Evolutionary conservation across 2,113 vertebrate genomes (phyloP).

Genomic region (Alaudala cheleensis): DNA sequence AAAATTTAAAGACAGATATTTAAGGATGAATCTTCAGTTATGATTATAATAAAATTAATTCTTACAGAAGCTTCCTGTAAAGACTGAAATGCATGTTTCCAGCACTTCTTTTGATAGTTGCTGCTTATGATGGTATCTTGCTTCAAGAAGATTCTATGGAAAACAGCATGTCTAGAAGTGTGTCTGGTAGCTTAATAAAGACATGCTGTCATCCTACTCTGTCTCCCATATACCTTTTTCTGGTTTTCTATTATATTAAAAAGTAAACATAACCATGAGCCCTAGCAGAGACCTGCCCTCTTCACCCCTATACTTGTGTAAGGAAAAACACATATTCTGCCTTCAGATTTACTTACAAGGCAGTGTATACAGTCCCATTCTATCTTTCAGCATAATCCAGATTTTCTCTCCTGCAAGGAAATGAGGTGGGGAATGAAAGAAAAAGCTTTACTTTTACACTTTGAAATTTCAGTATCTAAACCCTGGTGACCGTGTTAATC

Average conservation of each 20-base stretch:
- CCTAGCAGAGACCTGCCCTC: not conserved
- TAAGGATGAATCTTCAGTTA: not conserved
- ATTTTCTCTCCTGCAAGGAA: not conserved
- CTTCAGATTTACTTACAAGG: not conserved
- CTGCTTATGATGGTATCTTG: not conserved
- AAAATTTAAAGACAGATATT: not conserved
- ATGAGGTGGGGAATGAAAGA: not conserved
- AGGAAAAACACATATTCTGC: not conserved
- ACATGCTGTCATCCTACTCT: not conserved
- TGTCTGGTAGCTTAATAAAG: not conserved
- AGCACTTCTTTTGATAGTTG: not conserved
- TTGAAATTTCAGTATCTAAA: not conserved
- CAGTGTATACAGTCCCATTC: not conserved
- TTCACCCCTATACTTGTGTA: not conserved
- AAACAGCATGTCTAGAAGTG: not conserved
- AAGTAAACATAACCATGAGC: not conserved
- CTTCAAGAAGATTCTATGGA: not conserved
- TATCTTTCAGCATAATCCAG: not conserved
- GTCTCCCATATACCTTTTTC: not conserved
- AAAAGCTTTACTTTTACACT: not conserved
- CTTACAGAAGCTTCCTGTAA: not conserved
- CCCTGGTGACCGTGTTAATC: not conserved
- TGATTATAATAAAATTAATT: not conserved
- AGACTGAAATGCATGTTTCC: not conserved
- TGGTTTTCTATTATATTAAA: not conserved